Evolutionary conservation across 2,113 vertebrate genomes (phyloP), one percentile per base, ranked within the genome.

Genomic region (Tachysurus vachellii): DNA sequence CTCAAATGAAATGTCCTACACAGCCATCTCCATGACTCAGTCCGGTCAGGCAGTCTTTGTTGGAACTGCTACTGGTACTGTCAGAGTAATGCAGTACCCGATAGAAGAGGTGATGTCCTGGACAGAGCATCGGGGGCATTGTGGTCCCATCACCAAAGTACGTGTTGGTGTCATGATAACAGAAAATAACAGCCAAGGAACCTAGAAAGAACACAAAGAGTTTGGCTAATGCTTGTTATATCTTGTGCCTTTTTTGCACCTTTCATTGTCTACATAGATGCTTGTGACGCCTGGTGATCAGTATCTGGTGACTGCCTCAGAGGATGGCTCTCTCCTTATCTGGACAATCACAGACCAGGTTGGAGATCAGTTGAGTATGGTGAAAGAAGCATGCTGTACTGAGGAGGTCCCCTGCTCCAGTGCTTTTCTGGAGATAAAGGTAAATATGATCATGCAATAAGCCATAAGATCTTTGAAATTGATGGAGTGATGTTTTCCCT

Each of bases 1-100:
- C 44, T 50, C 73, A 50, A 21, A n/a, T 53, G n/a, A 14, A 13
- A 6, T 5, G 11, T 12, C 42, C 12, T 77, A 53, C 73, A 77
- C 73, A 77, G 73, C 73, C 42, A 77, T 77, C 73, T 77, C 44
- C 42, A 77, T 77, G 73, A 77, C 73, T 50, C 23, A 53, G 26
- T 50, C 19, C 3, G 23, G 44, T 2, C 10, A 53, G 23, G 47
- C 21, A 19, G 13, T 77, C 73, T 77, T 77, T 16, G 13, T 50
- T n/a, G 73, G 73, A 26, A 50, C 21, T 53, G 73, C 73, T 14
- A 23, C 4, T 14, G 73, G 73, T 16, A 77, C 3, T 53, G 21
- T 77, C 47, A n/a, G 44, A n/a, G 44, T 77, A 19, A 53, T 77
- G 10, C 42, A 50, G 26, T 77, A 53, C 12, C 73, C 44, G 1